These are phyloP conservation scores for Biston betularia DNA, from an alignment of 2,888 invertebrate species.

Conservation along the genomic window DNA sequence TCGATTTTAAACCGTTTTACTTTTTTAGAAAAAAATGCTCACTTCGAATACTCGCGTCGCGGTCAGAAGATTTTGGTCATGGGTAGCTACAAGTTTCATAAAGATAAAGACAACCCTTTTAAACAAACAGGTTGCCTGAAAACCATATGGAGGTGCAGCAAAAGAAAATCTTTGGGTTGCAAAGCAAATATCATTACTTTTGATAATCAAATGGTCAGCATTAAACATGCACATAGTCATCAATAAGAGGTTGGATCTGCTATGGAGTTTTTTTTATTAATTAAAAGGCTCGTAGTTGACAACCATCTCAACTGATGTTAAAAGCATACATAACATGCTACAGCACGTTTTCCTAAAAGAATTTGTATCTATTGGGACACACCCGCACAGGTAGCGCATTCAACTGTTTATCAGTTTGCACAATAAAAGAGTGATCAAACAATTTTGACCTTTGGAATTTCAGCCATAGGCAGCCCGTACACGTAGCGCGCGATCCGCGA, in stretches of 20 bases:
- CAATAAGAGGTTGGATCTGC: neutral
- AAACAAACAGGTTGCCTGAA: neutral
- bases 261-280: no score
- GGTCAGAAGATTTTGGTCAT: conserved; percentile 48
- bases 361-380: no score
- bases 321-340: no score
- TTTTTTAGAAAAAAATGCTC: conserved; percentile 22
- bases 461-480: no score
- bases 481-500: no score
- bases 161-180: conserved; percentile 54
- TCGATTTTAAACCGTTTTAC: neutral
- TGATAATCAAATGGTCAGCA: neutral
- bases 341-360: no score
- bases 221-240: neutral
- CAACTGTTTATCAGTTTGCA: no score
- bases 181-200: conserved; percentile 41
- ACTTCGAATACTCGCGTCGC: conserved; percentile 34
- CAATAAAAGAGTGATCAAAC: no score
- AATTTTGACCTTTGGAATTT: no score
- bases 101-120: conserved; percentile 35
- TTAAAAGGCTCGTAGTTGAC: no score
- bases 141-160: conserved; percentile 56
- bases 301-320: no score
- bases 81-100: conserved; percentile 53
- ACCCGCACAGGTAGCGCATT: no score